Evolutionary conservation across 2,888 invertebrate species (phyloP), one percentile per base, ranked within the genome.

Genomic region (Scotopteryx bipunctaria): DNA sequence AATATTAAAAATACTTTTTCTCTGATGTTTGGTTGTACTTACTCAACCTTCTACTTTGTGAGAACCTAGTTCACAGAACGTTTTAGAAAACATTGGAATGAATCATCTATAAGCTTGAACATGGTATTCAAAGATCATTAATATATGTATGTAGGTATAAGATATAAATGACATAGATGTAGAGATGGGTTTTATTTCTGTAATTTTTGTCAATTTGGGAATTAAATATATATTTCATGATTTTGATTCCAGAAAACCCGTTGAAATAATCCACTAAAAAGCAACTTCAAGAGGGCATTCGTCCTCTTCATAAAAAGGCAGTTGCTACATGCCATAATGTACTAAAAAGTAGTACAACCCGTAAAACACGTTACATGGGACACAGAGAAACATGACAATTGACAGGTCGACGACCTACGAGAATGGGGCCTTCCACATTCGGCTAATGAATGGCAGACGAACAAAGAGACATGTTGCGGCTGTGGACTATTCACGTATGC

Each of bases 391-490:
- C 74, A 77, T 75, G 80, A 83, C 84, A 83, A 78, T 76, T 66
- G 78, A 58, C 66, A 72, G 84, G 85, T 87, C 88, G 83, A 79
- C 76, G 87, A 74, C 79, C 89, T 76, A 71, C 66, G 58, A 86
- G 83, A 87, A 88, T 83, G 83, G 72, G 80, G 78, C 69, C 74
- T 74, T 73, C 81, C 71, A 80, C 83, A 84, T 82, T 81, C 84
- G 81, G 77, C 82, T 86, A 87, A 88, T 87, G 88, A 87, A 89
- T 87, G 76, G 81, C 79, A 76, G 76, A 76, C 76, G 74, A 78
- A 89, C 87, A 88, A 88, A 85, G 76, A 65, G 67, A 68, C 75
- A 76, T 77, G 79, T 78, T 74, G 63, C 61, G 36, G 61, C 58
- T 62, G 63, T 62, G 63, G 64, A 71, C 64, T 76, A 73, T 78